Evolutionary conservation across 2,113 vertebrate species (phyloP).

Genomic region (Xenopus laevis): DNA sequence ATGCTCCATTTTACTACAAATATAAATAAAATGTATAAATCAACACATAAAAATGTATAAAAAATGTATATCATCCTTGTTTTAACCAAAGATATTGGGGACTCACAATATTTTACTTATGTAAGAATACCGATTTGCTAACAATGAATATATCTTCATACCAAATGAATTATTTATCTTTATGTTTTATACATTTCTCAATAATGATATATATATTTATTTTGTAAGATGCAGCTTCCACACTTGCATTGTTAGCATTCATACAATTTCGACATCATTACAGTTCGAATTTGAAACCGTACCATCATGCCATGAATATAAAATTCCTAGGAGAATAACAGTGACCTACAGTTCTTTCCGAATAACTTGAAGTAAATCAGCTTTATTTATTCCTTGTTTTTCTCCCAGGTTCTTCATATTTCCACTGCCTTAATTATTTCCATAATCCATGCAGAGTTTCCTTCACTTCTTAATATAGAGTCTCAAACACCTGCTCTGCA

Average conservation of each 20-base stretch:
- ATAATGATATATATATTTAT: constrained; percentile 44
- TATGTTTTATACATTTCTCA: constrained; percentile 37
- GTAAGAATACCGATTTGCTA: constrained; percentile 30
- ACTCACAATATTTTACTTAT: constrained; percentile 14
- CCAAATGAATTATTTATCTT: constrained; percentile 41
- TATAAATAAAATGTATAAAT: not conserved
- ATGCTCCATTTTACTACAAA: not conserved
- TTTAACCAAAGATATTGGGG: constrained; percentile 7
- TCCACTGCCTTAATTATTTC: constrained; percentile 36
- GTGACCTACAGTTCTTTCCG: constrained; percentile 14
- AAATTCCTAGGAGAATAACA: constrained; percentile 15
- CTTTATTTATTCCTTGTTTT: constrained; percentile 30
- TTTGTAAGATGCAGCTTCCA: constrained; percentile 25
- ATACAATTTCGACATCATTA: constrained; percentile 44
- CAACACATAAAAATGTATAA: too few relatives aligned
- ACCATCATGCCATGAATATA: constrained; percentile 23
- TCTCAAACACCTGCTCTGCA: too few relatives aligned
- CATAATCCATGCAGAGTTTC: not conserved
- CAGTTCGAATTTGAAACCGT: constrained; percentile 30
- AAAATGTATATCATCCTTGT: not conserved
- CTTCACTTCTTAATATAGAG: too few relatives aligned
- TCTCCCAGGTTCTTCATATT: constrained; percentile 17
- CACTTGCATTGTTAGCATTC: constrained; percentile 37
- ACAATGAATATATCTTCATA: constrained; percentile 21
- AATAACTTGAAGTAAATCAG: constrained; percentile 37